Base-by-base conservation (phyloP, 2,888 invertebrate species). In the Ichneumoninae sp. region DNA sequence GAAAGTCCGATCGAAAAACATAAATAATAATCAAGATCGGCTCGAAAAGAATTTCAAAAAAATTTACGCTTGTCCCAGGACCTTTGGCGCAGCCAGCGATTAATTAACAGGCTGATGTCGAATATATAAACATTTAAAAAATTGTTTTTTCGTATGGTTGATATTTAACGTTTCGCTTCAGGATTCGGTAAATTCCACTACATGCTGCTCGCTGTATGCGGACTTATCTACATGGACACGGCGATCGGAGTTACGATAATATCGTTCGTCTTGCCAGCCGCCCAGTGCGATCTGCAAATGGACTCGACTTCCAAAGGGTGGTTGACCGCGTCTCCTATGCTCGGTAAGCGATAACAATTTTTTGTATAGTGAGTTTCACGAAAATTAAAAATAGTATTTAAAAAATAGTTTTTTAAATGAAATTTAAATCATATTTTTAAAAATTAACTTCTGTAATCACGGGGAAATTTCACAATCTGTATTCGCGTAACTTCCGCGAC, bases 151-250 rank as follows among this genome's bases (percentile, higher is more conserved):
- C 60, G 30, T 33, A n/a, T 63, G 30, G 2, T 6, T 33, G 30
- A 33, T 30, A 7, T 16, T 19, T 4, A 19, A 36, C n/a, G n/a
- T 22, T 40, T 40, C 69, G 4, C 36, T 50, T 52, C 86, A 95
- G 95, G 95, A 57, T 94, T 94, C 91, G 95, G 95, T 19, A 93
- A 93, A 87, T 95, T 95, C 88, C 95, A 95, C 87, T 94, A 94
- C 79, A 91, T 92, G 88, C 92, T 95, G 76, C 88, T 95, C 86
- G 84, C 94, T 3, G 87, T 95, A 84, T 94, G 95, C 90, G 95
- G 95, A 1, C 93, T 95, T 89, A 95, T 95, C n/a, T 95, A 95
- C 87, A 94, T 95, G 89, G 94, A 95, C 90, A 95, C 95, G 68
- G 95, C 95, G 66, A 94, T 95, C 57, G 95, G 94, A 5, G 93